A percentile compares a stretch with the other conserved stretches of the same genome.
These are phyloP conservation scores for Bradypodion pumilum DNA, from an alignment of 2,797 vertebrate species.

Conservation along the genomic window DNA sequence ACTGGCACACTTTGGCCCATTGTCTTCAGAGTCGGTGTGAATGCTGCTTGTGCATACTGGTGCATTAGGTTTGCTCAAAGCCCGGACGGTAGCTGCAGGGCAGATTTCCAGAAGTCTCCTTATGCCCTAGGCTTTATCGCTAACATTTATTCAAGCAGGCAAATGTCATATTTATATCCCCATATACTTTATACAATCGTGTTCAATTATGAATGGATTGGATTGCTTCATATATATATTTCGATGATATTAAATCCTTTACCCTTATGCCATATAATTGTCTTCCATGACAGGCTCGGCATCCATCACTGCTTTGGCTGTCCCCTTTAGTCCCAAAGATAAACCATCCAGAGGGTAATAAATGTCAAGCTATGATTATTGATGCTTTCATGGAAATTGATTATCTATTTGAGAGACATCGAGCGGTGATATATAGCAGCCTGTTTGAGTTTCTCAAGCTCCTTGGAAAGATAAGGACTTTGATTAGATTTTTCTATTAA, in stretches of 20 bases:
- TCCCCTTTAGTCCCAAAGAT: constrained; percentile 88
- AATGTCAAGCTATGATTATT: constrained; percentile 92
- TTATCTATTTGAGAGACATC: constrained; percentile 84
- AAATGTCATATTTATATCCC: constrained; percentile 64
- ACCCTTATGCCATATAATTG: constrained; percentile 77
- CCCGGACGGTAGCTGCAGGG: background rate
- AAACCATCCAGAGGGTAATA: constrained; percentile 92
- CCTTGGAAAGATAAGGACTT: constrained; percentile 71
- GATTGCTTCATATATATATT: constrained; percentile 51
- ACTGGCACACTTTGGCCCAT: too few species aligned
- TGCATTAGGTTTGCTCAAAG: background rate
- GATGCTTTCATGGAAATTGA: constrained; percentile 94
- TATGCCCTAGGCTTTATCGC: background rate
- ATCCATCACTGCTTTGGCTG: constrained; percentile 87
- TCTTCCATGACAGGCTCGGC: constrained; percentile 81
- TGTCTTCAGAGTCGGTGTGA: background rate
- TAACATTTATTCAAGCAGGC: constrained; percentile 29
- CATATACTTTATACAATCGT: constrained; percentile 55
- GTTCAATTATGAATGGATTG: constrained; percentile 71
- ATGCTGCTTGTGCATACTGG: background rate
- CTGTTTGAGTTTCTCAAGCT: constrained; percentile 72
- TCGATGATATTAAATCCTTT: constrained; percentile 68
- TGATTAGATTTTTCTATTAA: constrained; percentile 67
- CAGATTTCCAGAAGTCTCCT: background rate
- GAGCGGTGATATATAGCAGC: constrained; percentile 78